Conservation (phyloP, 2,888 invertebrate genomes). For the Ethmia dodecea region DNA sequence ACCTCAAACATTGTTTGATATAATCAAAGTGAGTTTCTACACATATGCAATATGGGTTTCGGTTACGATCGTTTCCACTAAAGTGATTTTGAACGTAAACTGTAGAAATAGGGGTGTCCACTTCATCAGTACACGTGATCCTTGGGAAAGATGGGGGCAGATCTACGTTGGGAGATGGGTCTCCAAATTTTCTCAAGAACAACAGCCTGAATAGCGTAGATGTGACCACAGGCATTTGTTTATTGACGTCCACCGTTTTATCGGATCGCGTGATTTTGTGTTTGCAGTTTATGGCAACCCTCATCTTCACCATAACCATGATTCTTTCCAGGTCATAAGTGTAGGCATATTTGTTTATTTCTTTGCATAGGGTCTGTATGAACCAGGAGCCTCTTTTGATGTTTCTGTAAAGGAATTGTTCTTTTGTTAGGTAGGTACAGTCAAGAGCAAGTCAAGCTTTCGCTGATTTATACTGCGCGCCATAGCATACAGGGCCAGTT, state of each 20-base stretch:
- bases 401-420: slow-evolving; percentile 34
- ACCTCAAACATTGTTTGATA: slow-evolving; percentile 42
- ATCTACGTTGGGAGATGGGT: slow-evolving; percentile 9
- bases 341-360: slow-evolving; percentile 36
- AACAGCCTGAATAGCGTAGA: slow-evolving; percentile 9
- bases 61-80: too few species aligned
- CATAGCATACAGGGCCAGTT: too few species aligned
- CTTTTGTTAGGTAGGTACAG: too few species aligned
- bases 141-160: slow-evolving; percentile 1
- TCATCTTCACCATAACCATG: slow-evolving; percentile 47
- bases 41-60: slow-evolving; percentile 38
- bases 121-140: slow-evolving; percentile 19
- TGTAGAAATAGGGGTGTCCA: slow-evolving; percentile 21
- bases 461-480: too few species aligned
- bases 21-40: slow-evolving; percentile 40
- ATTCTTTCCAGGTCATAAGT: slow-evolving; percentile 49
- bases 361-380: slow-evolving; percentile 51
- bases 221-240: slow-evolving; percentile 11
- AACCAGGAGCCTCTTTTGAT: slow-evolving; percentile 54
- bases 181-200: slow-evolving; percentile 13
- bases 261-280: not conserved
- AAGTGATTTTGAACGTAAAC: slow-evolving; percentile 18
- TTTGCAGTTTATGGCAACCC: slow-evolving; percentile 45
- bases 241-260: slow-evolving; percentile 29
- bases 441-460: too few species aligned